Conservation (phyloP, 2,888 invertebrate species). For the Heliconius ismenius region DNA sequence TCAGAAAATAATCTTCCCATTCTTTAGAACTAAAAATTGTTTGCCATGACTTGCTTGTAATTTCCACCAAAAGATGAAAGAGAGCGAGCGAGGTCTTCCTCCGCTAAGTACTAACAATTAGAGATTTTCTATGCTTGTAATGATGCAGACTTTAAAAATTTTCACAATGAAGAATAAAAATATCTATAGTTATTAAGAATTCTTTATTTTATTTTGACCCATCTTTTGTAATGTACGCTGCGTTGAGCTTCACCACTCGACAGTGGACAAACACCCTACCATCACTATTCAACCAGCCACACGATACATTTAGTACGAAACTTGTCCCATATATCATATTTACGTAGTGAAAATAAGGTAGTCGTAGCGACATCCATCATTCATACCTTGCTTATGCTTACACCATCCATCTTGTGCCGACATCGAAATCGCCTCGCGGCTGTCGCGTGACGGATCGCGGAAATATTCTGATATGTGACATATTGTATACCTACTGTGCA, state of each 20-base stretch:
- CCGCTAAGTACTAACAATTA: slow-evolving; percentile 18
- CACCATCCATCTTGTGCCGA: slow-evolving; percentile 39
- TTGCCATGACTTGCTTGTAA: slow-evolving; percentile 13
- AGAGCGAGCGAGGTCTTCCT: slow-evolving; percentile 11
- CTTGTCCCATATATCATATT: slow-evolving; percentile 15
- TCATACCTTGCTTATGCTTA: slow-evolving; percentile 41
- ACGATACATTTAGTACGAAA: background rate
- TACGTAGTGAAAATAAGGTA: slow-evolving; percentile 17
- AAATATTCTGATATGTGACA: slow-evolving; percentile 23
- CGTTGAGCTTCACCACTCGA: too few species aligned
- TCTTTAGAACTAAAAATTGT: slow-evolving; percentile 13
- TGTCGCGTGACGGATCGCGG: slow-evolving; percentile 29
- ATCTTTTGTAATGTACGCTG: too few species aligned
- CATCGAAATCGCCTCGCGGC: slow-evolving; percentile 25
- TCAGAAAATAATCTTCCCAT: background rate
- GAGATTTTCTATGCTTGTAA: slow-evolving; percentile 14
- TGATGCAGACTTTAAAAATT: slow-evolving; percentile 12
- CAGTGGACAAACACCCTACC: background rate
- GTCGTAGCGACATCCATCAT: slow-evolving; percentile 43
- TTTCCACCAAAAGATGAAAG: slow-evolving; percentile 18
- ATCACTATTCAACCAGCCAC: background rate
- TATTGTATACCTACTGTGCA: background rate
- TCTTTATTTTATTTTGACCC: background rate
- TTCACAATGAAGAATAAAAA: slow-evolving; percentile 1
- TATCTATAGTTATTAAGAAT: background rate